These are phyloP conservation scores for Pilophorus perplexus DNA, from an alignment of 2,888 invertebrate species.

Conservation along the genomic window DNA sequence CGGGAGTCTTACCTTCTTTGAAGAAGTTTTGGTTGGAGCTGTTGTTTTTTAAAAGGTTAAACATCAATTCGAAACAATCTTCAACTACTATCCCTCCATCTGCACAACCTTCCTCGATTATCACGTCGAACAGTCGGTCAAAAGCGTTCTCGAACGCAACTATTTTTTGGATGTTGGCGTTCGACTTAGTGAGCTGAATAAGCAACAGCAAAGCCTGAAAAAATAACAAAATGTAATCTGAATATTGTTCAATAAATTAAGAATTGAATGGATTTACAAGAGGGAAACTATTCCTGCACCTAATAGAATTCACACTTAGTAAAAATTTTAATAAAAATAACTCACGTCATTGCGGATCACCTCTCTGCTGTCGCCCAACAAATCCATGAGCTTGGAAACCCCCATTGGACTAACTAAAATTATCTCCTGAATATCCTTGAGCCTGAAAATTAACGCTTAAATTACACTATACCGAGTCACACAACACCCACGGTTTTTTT, in stretches of 20 bases:
- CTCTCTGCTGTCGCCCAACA: constrained; percentile 89
- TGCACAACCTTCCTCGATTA: constrained; percentile 84
- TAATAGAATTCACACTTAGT: constrained; percentile 2
- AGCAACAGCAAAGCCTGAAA: constrained; percentile 75
- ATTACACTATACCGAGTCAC: neutral
- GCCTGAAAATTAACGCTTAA: constrained; percentile 54
- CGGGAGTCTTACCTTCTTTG: constrained; percentile 82
- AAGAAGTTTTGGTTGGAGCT: constrained; percentile 98
- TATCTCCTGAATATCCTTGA: constrained; percentile 83
- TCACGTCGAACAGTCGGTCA: constrained; percentile 89
- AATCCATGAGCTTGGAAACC: constrained; percentile 95
- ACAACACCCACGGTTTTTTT: neutral
- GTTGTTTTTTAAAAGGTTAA: constrained; percentile 91
- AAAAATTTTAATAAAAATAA: neutral
- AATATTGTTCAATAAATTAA: no score
- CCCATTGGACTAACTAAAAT: constrained; percentile 92
- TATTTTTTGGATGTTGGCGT: constrained; percentile 97
- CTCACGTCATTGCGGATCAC: constrained; percentile 89
- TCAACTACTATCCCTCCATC: constrained; percentile 98
- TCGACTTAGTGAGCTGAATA: constrained; percentile 87
- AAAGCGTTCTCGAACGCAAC: constrained; percentile 99
- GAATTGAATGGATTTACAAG: no score
- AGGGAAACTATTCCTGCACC: no score
- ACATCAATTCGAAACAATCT: constrained; percentile 89
- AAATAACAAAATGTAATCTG: neutral